A percentile compares a stretch with the other conserved stretches of the same genome.
Conservation (phyloP, 2,797 vertebrate species). For the Gymnocypris eckloni region DNA sequence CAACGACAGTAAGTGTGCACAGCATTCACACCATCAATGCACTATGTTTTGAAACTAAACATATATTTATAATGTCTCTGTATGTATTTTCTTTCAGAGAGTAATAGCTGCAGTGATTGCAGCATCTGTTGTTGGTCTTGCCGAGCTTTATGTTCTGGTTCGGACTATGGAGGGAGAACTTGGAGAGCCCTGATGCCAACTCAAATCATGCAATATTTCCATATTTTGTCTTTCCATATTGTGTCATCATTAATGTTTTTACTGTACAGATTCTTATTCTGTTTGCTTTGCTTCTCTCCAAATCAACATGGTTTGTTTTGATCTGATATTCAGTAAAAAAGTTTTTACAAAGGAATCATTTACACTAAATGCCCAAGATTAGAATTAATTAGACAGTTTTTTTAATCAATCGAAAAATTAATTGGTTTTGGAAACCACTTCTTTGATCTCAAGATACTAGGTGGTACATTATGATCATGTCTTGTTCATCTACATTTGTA, state of each 20-base stretch:
- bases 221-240: too few relatives aligned
- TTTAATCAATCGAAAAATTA: background rate
- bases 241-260: background rate
- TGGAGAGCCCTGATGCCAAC: slow-evolving; percentile 81
- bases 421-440: background rate
- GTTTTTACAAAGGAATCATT: background rate
- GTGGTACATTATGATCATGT: background rate
- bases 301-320: background rate
- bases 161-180: slow-evolving; percentile 93
- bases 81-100: slow-evolving; percentile 65
- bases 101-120: slow-evolving; percentile 89
- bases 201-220: background rate
- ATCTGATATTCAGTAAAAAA: background rate
- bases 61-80: background rate
- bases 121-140: slow-evolving; percentile 93
- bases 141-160: slow-evolving; percentile 94
- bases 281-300: background rate
- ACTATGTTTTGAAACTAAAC: background rate
- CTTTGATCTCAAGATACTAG: background rate
- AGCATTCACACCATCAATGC: background rate
- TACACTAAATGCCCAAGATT: background rate
- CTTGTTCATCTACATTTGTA: background rate
- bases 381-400: background rate
- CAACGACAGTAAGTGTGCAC: slow-evolving; percentile 80
- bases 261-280: background rate